A percentile compares a stretch with the other conserved stretches of the same genome.
These are phyloP conservation scores for Pseudococcus longispinus DNA, from an alignment of 2,888 invertebrate genomes.

Conservation along the genomic window DNA sequence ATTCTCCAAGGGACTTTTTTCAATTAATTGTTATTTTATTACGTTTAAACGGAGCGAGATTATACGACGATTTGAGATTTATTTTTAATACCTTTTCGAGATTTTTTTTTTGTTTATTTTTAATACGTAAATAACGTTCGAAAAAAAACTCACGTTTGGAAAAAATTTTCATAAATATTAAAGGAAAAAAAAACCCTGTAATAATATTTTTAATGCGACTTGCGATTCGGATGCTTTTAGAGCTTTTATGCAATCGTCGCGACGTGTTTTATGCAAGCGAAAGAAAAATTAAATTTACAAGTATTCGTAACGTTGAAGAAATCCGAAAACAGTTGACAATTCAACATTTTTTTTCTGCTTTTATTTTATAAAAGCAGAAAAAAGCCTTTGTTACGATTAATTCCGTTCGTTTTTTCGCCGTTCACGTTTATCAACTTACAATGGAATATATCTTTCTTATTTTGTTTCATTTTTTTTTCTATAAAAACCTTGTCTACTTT, in stretches of 20 bases:
- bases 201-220: background rate
- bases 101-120: background rate
- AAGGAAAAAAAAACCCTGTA: background rate
- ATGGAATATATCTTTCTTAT: background rate
- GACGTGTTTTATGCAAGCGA: no score
- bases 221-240: background rate
- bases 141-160: background rate
- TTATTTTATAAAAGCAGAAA: background rate
- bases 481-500: background rate
- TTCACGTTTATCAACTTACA: background rate
- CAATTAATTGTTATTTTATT: background rate
- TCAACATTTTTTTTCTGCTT: background rate
- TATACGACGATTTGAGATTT: background rate
- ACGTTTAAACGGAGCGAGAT: background rate
- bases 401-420: background rate
- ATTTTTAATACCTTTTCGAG: background rate
- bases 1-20: background rate
- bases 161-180: background rate
- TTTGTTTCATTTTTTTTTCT: background rate
- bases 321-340: background rate
- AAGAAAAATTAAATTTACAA: constrained; percentile 36
- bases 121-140: background rate
- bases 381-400: constrained; percentile 9
- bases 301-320: background rate
- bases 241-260: constrained; percentile 7